Conservation (phyloP, 2,113 vertebrate species). For the Grallaria varia region DNA sequence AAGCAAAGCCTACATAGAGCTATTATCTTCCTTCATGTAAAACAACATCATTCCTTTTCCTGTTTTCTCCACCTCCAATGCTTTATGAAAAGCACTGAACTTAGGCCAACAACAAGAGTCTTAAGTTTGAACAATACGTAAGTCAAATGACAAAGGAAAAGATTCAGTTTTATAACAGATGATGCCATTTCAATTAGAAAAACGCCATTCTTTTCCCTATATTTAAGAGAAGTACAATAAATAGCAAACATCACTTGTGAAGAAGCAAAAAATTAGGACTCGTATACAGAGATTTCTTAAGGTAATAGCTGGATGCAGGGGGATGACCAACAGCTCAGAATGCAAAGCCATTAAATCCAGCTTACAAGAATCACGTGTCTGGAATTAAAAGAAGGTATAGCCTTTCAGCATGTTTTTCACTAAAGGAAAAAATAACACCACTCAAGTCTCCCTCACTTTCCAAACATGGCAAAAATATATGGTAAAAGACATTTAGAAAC, state of each 20-base stretch:
- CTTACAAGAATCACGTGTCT: conserved; percentile 18
- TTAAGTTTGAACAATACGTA: background rate
- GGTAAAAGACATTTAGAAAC: background rate
- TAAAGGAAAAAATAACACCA: background rate
- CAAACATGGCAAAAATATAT: background rate
- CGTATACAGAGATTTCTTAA: background rate
- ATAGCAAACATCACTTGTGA: background rate
- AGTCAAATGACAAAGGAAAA: background rate
- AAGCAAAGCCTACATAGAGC: background rate
- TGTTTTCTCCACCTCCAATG: background rate
- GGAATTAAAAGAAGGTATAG: conserved; percentile 23
- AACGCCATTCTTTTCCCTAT: background rate
- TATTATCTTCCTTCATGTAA: background rate
- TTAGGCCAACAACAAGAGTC: background rate
- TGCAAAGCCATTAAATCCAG: conserved; percentile 27
- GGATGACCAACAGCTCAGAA: background rate
- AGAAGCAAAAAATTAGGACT: background rate
- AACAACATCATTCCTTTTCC: background rate
- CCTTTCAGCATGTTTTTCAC: background rate
- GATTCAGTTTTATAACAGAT: background rate
- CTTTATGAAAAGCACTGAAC: background rate
- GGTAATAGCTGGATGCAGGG: background rate
- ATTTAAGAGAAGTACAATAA: background rate
- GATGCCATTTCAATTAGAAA: background rate
- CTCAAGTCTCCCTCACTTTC: background rate